Conservation (phyloP, 2,113 vertebrate species). For the Echinops telfairi region DNA sequence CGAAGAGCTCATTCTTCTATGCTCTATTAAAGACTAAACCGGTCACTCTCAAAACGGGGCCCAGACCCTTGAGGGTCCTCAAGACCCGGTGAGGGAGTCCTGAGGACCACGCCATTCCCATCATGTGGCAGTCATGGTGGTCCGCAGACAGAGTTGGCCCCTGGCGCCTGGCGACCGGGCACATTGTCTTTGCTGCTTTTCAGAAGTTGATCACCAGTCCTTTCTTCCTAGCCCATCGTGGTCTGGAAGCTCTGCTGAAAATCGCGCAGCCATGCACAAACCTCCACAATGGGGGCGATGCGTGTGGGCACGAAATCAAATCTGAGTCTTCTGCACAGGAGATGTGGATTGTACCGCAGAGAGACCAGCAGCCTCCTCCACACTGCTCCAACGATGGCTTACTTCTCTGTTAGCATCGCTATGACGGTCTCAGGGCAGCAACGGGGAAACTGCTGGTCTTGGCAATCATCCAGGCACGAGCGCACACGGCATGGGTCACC, state of each 20-base stretch:
- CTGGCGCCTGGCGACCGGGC: background rate
- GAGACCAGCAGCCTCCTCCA: background rate
- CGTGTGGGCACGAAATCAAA: background rate
- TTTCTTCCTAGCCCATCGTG: background rate
- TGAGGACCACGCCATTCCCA: background rate
- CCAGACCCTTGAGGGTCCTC: background rate
- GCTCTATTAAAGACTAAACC: too few relatives aligned
- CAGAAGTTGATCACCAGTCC: background rate
- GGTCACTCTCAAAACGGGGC: background rate
- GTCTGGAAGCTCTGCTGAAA: background rate
- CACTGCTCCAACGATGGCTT: background rate
- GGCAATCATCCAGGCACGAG: accelerated
- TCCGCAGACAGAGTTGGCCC: background rate
- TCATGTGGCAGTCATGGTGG: background rate
- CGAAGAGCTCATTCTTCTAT: background rate
- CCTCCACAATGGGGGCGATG: background rate
- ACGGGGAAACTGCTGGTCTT: too few relatives aligned
- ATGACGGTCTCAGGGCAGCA: accelerated
- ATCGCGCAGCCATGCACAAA: background rate
- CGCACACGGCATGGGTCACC: accelerated
- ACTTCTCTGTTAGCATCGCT: background rate
- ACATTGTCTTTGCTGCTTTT: background rate
- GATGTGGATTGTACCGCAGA: background rate
- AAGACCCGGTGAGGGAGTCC: background rate
- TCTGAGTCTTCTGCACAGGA: background rate